Evolutionary conservation across 2,797 vertebrate genomes (phyloP).

Genomic region (Betta splendens): DNA sequence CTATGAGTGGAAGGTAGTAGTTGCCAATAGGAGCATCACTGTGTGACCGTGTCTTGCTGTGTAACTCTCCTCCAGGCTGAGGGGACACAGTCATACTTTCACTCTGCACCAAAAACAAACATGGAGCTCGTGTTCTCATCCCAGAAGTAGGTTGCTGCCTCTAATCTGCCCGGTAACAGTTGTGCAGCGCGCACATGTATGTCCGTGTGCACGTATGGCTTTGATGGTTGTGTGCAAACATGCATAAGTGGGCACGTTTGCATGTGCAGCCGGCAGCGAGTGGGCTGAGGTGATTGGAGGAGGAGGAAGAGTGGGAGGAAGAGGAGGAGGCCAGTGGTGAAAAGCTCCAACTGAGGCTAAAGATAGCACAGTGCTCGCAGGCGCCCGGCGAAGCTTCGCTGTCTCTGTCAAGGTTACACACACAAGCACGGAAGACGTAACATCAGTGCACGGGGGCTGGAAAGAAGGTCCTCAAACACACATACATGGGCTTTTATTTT

Average conservation of each 20-base stretch:
- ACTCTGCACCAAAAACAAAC: constrained; percentile 63
- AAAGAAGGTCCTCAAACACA: no score
- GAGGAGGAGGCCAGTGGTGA: constrained; percentile 73
- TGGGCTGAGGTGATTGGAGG: constrained; percentile 62
- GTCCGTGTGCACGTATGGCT: constrained; percentile 29
- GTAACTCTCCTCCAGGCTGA: constrained; percentile 56
- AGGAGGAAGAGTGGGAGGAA: constrained; percentile 50
- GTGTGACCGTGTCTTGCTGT: constrained; percentile 39
- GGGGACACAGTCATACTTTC: constrained; percentile 60
- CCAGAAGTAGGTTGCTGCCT: constrained; percentile 75
- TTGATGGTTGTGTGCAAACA: constrained; percentile 58
- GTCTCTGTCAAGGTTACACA: constrained; percentile 77
- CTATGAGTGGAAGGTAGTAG: constrained; percentile 13
- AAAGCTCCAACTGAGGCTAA: constrained; percentile 80
- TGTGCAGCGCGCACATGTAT: constrained; percentile 48
- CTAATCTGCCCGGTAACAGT: constrained; percentile 84
- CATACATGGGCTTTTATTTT: no score
- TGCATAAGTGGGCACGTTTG: constrained; percentile 69
- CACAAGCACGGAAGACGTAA: constrained; percentile 34
- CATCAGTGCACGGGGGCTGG: constrained; percentile 11
- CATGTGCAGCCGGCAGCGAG: constrained; percentile 73
- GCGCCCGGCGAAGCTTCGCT: constrained; percentile 71
- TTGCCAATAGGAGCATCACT: constrained; percentile 21
- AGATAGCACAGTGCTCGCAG: constrained; percentile 81
- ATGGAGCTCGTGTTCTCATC: constrained; percentile 59